Evolutionary conservation across 2,888 invertebrate genomes (phyloP).

Genomic region (Rotaria magnacalcarata): DNA sequence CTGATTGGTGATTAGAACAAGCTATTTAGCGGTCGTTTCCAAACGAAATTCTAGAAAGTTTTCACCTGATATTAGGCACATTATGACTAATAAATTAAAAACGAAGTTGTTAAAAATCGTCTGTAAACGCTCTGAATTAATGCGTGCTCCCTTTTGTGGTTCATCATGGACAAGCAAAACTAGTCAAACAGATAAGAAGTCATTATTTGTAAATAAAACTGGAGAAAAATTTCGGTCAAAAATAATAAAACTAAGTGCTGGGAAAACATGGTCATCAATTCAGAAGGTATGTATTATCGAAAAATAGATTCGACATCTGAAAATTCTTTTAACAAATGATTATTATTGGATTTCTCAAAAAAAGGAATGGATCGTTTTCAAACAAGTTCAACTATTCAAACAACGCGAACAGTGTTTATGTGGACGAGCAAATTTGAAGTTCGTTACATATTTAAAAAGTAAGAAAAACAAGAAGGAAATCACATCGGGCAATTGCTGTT

Average conservation of each 20-base stretch:
- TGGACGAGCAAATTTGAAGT: background rate
- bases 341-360: too few relatives aligned
- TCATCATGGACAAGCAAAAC: background rate
- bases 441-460: background rate
- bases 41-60: background rate
- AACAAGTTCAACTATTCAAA: background rate
- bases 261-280: background rate
- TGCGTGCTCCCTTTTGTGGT: background rate
- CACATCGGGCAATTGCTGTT: background rate
- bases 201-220: background rate
- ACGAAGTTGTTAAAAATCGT: background rate
- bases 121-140: background rate
- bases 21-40: background rate
- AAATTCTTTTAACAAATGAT: background rate
- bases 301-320: background rate
- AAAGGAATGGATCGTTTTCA: background rate
- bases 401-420: background rate
- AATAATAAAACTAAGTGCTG: background rate
- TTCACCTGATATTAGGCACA: background rate
- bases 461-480: background rate
- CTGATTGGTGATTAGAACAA: background rate
- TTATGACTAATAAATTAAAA: background rate
- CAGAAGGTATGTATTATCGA: background rate
- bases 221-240: background rate
- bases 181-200: background rate